Base-by-base conservation (phyloP, 2,888 invertebrate genomes). In the Eupeodes luniger region DNA sequence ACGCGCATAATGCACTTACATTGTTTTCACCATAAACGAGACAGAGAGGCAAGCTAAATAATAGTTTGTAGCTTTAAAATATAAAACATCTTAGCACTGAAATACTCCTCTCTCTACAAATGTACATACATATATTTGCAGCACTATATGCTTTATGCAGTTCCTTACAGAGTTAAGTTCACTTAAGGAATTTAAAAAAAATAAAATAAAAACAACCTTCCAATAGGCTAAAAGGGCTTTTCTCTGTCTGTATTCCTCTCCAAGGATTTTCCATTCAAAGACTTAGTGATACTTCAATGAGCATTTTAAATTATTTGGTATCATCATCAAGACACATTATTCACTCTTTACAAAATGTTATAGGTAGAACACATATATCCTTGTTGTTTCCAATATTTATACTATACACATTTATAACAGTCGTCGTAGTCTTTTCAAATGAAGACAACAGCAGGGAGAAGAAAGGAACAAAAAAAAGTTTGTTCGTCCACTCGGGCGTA, bases 401-500 rank as follows among this genome's bases (percentile, higher is more conserved):
- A 3, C 40, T 40, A 7, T 40, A 40, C 2, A 27, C 27, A 40
- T 40, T 16, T 11, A 40, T 19, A 11, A 1, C 12, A 47, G 44
- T 59, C 78, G 0, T 16, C 12, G 14, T 59, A 47, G 36, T 49
- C 34, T 27, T 40, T 44, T 44, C 14, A 47, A 19, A 69, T 16
- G 11, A 79, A 49, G 6, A 27, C 40, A 55, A 53, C 44, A 55
- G 44, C 14, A 66, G 1, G 0, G 27, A 27, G 2, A 27, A 27
- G 27, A 36, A 59, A 69, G n/a, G 72, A 76, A 57, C 14, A 16
- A 55, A 12, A 70, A 9, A 62, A 69, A 69, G 70, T 64, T 55
- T 70, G 80, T 72, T 47, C 55, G 34, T 55, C 72, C 72, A 72
- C 67, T 69, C 69, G 64, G 79, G 70, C 53, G 75, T 76, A 55